phyloP scores from a whole-genome alignment of 1,140 invertebrate species.

The Octopus sinensis region DNA sequence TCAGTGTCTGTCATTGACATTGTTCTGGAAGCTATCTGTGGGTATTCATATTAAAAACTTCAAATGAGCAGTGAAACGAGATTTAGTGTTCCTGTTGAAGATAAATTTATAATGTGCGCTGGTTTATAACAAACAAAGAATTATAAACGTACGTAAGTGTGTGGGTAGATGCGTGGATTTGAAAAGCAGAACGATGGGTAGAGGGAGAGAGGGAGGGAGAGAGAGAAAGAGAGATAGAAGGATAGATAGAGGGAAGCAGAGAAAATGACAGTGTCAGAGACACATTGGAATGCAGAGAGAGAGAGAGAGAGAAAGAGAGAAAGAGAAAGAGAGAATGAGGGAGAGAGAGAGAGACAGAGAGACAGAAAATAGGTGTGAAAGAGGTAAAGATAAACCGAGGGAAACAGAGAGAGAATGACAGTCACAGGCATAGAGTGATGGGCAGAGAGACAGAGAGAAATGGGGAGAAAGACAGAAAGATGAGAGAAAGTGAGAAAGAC shows the following conservation, averaged over 20 bases:
- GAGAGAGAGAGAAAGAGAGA: neutral
- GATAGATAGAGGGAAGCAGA: neutral
- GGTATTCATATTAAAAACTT: no score
- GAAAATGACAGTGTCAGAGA: neutral
- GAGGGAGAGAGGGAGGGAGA: no score
- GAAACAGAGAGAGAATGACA: neutral
- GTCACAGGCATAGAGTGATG: neutral
- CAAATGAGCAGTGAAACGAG: no score
- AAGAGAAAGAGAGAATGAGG: neutral
- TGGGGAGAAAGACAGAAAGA: neutral
- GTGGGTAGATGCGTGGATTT: no score
- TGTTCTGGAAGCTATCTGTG: no score
- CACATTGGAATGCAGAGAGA: neutral
- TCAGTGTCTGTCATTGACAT: no score
- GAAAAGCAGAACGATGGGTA: no score
- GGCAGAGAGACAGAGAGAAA: neutral
- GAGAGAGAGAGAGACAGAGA: neutral
- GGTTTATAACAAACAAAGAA: no score
- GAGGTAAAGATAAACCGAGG: neutral
- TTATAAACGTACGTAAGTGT: no score
- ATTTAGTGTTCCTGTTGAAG: no score
- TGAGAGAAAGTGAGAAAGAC: neutral
- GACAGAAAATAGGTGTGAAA: neutral
- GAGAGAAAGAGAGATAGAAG: neutral
- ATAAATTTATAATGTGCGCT: no score